Percentiles rank a stretch among this genome's conserved stretches.
Evolutionary conservation across 2,797 vertebrate species (phyloP).

Genomic region (Gadopsis marmoratus): DNA sequence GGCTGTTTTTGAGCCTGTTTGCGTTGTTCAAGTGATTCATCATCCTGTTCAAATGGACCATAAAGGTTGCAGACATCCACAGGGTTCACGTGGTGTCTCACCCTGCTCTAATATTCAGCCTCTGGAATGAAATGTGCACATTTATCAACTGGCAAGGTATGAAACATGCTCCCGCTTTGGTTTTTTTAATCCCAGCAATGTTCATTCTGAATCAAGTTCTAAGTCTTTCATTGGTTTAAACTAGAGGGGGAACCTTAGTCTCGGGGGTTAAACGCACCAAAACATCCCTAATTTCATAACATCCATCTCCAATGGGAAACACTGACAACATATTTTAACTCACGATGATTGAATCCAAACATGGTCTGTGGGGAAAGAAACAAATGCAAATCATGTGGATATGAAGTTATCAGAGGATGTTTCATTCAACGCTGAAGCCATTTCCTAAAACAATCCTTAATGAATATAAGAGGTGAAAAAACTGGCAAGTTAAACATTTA

Average conservation of each 20-base stretch:
- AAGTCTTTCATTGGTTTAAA: neutral
- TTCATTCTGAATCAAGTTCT: neutral
- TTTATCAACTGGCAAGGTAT: conserved; percentile 31
- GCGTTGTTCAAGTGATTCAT: conserved; percentile 31
- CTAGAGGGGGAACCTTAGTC: neutral
- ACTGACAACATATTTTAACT: neutral
- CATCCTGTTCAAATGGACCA: conserved; percentile 26
- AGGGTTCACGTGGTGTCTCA: conserved; percentile 8
- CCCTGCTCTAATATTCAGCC: conserved; percentile 22
- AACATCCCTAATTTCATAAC: neutral
- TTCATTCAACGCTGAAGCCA: too few species aligned
- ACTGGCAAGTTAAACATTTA: too few species aligned
- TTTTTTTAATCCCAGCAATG: neutral
- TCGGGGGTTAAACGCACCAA: neutral
- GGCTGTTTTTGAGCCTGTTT: conserved; percentile 9
- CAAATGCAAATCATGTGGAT: too few species aligned
- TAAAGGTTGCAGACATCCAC: conserved; percentile 6
- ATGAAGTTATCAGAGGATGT: too few species aligned
- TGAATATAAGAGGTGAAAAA: neutral
- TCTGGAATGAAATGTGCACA: conserved; percentile 20
- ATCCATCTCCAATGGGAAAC: neutral
- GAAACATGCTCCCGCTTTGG: neutral
- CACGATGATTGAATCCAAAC: neutral
- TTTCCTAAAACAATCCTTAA: too few species aligned
- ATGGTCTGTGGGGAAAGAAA: neutral